Base-by-base conservation (phyloP, 1,140 invertebrate genomes). In the Phymastichus coffea region DNA sequence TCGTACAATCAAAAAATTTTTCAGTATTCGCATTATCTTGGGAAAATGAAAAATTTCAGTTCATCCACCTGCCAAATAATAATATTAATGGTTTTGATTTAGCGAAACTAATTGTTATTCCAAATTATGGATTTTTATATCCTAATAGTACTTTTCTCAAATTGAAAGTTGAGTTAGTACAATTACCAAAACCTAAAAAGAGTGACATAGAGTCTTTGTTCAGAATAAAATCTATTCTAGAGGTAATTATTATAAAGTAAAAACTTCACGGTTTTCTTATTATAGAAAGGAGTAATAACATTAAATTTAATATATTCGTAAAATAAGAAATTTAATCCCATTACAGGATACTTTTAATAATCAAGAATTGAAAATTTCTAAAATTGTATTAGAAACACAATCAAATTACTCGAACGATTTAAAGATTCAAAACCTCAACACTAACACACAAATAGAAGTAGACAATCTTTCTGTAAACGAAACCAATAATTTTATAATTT, bases 71-170 rank as follows among this genome's bases (percentile, higher is more conserved):
- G n/a, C 66, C 70, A 2, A 53, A 65, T n/a, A 12, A 57, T 3
- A 14, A 54, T 19, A 46, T 71, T 1, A 49, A 63, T 47, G 25
- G 59, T 8, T 61, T 75, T 28, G 49, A 74, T 67, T 61, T 76
- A 12, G 68, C 74, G 0, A 58, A 41, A 57, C 33, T 66, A 2
- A 47, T 62, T 3, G 60, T 65, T 7, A 58, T 77, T 30, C 70
- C 74, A 7, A 73, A 69, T 52, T 59, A 66, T 15, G 74, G 73
- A 35, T 72, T 75, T 26, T 12, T 75, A 0, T 49, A 57, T 30
- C 54, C 28, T 33, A 33, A 41, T 2, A 69, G 73, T 46, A 43
- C 22, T 19, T 63, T 76, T 19, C 56, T 72, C 8, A 61, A 63
- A 44, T 41, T 76, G 6, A 49, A 70, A 4, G 53, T 66, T 0